Percentiles rank a stretch among this genome's conserved stretches.
Conservation (phyloP, 2,113 vertebrate species). For the Corythornis vintsioides region DNA sequence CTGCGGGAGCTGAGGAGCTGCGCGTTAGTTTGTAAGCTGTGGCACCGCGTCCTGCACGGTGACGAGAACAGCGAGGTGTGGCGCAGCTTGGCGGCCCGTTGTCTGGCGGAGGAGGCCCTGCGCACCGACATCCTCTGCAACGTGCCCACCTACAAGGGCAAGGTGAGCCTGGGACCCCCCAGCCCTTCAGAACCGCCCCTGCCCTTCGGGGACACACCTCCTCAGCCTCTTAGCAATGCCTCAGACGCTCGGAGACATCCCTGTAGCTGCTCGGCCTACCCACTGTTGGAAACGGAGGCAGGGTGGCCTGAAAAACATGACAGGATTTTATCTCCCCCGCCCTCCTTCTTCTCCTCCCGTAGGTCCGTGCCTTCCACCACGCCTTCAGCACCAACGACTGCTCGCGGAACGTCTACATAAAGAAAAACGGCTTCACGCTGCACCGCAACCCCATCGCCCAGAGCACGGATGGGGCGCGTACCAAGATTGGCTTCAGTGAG, state of each 20-base stretch:
- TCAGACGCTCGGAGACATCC: background rate
- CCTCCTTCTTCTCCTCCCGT: background rate
- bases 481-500: constrained; percentile 96
- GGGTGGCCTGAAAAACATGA: accelerated
- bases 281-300: background rate
- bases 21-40: constrained; percentile 91
- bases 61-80: constrained; percentile 99
- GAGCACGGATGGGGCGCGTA: constrained; percentile 96
- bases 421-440: constrained; percentile 98
- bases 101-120: constrained; percentile 89
- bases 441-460: constrained; percentile 98
- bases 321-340: background rate
- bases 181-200: too few species aligned
- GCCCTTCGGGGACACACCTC: background rate
- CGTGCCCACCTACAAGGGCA: constrained; percentile 92
- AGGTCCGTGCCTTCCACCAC: constrained; percentile 94
- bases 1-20: constrained; percentile 88
- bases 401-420: constrained; percentile 97
- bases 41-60: constrained; percentile 88
- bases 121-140: constrained; percentile 97
- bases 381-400: constrained; percentile 97
- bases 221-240: accelerated
- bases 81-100: constrained; percentile 89
- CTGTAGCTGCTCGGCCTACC: background rate
- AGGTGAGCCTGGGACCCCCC: constrained; percentile 78